phyloP scores from a whole-genome alignment of 1,140 invertebrate species.

The Carposina sasakii region DNA sequence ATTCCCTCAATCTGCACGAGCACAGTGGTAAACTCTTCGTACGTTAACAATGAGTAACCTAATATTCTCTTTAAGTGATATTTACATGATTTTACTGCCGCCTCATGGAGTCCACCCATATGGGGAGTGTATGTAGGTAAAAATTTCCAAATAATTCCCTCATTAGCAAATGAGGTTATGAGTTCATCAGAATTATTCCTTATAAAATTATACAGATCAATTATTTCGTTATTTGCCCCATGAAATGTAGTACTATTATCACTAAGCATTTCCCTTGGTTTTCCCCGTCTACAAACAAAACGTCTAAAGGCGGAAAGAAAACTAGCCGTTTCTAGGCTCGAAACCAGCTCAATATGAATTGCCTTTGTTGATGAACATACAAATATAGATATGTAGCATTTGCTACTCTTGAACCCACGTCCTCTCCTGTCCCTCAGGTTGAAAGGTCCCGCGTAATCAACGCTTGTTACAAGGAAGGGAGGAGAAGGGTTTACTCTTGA shows the following conservation, averaged over 20 bases:
- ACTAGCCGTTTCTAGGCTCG: not conserved
- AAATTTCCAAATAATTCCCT: not conserved
- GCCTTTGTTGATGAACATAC: not conserved
- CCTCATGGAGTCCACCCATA: slow-evolving; percentile 1
- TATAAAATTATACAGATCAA: not conserved
- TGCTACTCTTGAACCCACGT: not conserved
- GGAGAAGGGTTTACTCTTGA: not conserved
- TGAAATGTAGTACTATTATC: not conserved
- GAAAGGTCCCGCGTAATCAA: not conserved
- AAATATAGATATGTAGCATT: slow-evolving; percentile 1
- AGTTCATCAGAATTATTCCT: not conserved
- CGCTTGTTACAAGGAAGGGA: not conserved
- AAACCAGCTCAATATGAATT: not conserved
- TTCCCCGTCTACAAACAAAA: not conserved
- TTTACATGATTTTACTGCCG: slow-evolving; percentile 1
- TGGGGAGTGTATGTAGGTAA: slow-evolving; percentile 3
- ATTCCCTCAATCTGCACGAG: slow-evolving; percentile 3
- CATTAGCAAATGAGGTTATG: not conserved
- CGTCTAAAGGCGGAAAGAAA: not conserved
- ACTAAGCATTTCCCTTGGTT: not conserved
- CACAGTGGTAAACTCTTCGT: slow-evolving; percentile 5
- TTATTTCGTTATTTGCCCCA: not conserved
- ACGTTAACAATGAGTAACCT: slow-evolving; percentile 1
- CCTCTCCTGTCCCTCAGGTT: not conserved
- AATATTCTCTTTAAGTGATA: slow-evolving; percentile 6